A percentile compares a stretch with the other conserved stretches of the same genome.
These are phyloP conservation scores for Polydrusus cervinus DNA, from an alignment of 2,888 invertebrate genomes.

Conservation along the genomic window DNA sequence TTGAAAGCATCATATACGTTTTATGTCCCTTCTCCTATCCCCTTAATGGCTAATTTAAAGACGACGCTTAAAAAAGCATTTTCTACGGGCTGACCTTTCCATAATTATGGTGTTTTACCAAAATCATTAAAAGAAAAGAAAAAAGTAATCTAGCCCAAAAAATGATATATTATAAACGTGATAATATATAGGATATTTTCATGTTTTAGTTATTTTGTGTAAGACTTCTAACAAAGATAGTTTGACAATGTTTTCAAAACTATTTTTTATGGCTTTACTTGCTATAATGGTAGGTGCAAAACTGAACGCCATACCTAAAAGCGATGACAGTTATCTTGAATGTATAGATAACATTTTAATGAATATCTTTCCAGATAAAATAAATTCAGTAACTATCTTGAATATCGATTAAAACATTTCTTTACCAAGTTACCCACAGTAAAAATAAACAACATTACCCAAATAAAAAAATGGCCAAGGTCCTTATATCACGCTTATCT, in stretches of 20 bases:
- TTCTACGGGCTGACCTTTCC: too few relatives aligned
- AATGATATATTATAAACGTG: too few relatives aligned
- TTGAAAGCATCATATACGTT: too few relatives aligned
- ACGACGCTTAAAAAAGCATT: too few relatives aligned
- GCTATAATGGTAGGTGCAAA: neutral
- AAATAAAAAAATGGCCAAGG: neutral
- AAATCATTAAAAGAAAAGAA: too few relatives aligned
- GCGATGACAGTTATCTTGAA: neutral
- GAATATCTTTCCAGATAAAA: neutral
- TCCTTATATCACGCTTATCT: slow-evolving; percentile 8
- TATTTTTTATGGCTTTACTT: neutral
- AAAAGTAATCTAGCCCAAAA: too few relatives aligned
- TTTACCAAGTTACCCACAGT: neutral
- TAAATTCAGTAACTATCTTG: neutral
- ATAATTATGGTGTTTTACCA: too few relatives aligned
- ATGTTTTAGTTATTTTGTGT: too few relatives aligned
- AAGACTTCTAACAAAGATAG: neutral
- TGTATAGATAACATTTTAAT: neutral
- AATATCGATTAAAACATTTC: neutral
- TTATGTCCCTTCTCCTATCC: too few relatives aligned
- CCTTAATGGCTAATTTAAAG: too few relatives aligned
- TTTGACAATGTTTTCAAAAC: neutral
- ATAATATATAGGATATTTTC: too few relatives aligned
- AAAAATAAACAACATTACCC: neutral
- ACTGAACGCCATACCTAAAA: neutral